These are phyloP conservation scores for Phoxinus phoxinus DNA, from an alignment of 2,113 vertebrate genomes.

Conservation along the genomic window DNA sequence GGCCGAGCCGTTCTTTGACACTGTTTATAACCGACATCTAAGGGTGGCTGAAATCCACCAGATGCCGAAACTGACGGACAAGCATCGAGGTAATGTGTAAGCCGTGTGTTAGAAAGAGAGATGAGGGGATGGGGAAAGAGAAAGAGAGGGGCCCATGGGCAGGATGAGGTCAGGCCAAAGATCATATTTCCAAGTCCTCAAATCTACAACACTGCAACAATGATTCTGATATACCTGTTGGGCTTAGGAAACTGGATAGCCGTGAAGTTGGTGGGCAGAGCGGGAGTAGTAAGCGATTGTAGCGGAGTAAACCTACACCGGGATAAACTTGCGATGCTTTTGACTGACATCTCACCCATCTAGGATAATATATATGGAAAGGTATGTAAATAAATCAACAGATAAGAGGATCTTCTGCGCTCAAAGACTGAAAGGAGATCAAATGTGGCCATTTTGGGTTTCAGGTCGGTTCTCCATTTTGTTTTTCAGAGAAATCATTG, in stretches of 20 bases:
- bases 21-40: constrained; percentile 69
- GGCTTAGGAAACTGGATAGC: constrained; percentile 74
- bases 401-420: constrained; percentile 15
- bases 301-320: constrained; percentile 67
- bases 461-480: constrained; percentile 48
- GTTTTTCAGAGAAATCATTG: constrained; percentile 52
- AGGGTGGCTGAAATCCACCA: constrained; percentile 71
- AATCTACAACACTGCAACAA: constrained; percentile 73
- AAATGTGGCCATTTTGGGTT: constrained; percentile 55
- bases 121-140: constrained; percentile 22
- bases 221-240: constrained; percentile 77
- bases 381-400: constrained; percentile 62
- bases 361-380: constrained; percentile 36
- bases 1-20: constrained; percentile 53
- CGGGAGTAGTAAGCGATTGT: constrained; percentile 62
- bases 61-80: constrained; percentile 70
- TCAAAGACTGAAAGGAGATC: constrained; percentile 53
- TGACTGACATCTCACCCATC: constrained; percentile 55
- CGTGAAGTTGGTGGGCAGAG: constrained; percentile 66
- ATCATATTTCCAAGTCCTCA: constrained; percentile 77
- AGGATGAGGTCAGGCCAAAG: constrained; percentile 79
- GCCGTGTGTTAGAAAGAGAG: constrained; percentile 10
- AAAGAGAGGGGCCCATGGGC: constrained; percentile 66
- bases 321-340: constrained; percentile 59
- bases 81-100: constrained; percentile 29